Evolutionary conservation across 2,113 vertebrate genomes (phyloP).

Genomic region (Phyllostomus hastatus): DNA sequence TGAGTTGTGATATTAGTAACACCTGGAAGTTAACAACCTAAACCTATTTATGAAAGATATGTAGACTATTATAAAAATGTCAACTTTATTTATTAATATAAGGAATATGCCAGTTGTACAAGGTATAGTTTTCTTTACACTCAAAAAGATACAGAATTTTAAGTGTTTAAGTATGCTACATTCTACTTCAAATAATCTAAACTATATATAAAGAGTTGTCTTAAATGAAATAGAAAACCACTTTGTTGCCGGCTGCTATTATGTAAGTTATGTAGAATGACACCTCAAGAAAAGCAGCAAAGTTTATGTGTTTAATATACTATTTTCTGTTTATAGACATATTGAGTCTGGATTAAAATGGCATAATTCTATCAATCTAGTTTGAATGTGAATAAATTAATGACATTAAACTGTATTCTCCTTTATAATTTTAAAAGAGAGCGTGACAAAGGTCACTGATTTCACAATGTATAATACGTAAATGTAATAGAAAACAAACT

Average conservation of each 20-base stretch:
- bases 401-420: constrained; percentile 36
- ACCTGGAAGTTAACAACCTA: not conserved
- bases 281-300: not conserved
- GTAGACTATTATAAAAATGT: not conserved
- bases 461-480: constrained; percentile 49
- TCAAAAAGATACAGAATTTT: not conserved
- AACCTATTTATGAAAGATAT: not conserved
- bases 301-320: not conserved
- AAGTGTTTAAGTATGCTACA: not conserved
- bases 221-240: not conserved
- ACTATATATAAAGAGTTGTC: not conserved
- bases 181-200: constrained; percentile 21
- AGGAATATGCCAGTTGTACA: not conserved
- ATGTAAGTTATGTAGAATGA: not conserved
- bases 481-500: constrained; percentile 55
- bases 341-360: not conserved
- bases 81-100: not conserved
- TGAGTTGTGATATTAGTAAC: not conserved
- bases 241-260: not conserved
- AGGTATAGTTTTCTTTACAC: not conserved
- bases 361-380: not conserved
- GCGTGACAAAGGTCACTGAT: constrained; percentile 23
- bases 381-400: constrained; percentile 44
- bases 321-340: constrained; percentile 21
- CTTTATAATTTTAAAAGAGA: constrained; percentile 44